Base-by-base conservation (phyloP, 2,113 vertebrate species). In the Sturnus vulgaris region DNA sequence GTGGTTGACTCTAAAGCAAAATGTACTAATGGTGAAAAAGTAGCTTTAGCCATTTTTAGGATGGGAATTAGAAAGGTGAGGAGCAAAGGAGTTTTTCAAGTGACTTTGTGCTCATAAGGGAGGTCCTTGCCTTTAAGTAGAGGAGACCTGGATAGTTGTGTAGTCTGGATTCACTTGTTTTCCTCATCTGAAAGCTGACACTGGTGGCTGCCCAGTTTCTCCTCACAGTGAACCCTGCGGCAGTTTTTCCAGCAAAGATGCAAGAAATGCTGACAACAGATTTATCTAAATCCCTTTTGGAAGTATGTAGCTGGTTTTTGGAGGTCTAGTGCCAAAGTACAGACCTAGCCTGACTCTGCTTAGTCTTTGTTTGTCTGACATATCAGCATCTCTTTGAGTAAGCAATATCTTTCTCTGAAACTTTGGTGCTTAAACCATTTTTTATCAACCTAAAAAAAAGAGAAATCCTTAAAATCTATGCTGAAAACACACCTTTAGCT, bases 141-240 rank as follows among this genome's bases (percentile, higher is more conserved):
- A 37, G 16, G 17, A 78, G 8, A 37, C 10, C 12, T 0, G 2
- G 2, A 18, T 50, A 42, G 16, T 1, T 78, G 47, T 5, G 3
- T 15, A 23, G 59, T 15, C 73, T 91, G 61, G 17, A 40, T 64
- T 76, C 14, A 27, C 15, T 87, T 71, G 9, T 46, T 52, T 42
- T 44, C 70, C 5, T 75, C 47, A 56, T 6, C 49, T 69, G 42
- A 69, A 72, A 60, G 57, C 40, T 49, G 19, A 31, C 21, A 3
- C 40, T 44, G n/a, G 22, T 2, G 2, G 28, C 76, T 68, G 35
- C 80, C 15, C 2, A 1, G 3, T n/a, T 12, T 61, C 84, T 79
- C 27, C 35, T 94, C 28, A 33, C 37, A 17, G 39, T 49, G 65
- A 84, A 57, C 35, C 10, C 17, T 55, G 8, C 0, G 0, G 7